Conservation (phyloP, 2,888 invertebrate species). For the Cordilura impudica region DNA sequence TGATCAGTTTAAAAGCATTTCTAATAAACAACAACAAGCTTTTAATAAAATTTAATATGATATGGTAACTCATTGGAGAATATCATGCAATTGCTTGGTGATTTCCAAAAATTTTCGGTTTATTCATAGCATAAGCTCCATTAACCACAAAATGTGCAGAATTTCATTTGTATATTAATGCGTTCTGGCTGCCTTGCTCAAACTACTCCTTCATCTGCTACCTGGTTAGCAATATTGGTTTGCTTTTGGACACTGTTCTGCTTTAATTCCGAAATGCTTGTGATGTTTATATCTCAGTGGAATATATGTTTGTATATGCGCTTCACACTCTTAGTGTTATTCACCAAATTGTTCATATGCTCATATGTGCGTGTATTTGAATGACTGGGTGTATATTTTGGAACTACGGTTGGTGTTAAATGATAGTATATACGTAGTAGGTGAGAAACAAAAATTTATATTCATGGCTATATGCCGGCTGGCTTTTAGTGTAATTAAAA, state of each 20-base stretch:
- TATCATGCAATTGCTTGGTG: conserved; percentile 9
- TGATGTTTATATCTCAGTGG: conserved; percentile 27
- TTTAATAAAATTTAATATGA: no score
- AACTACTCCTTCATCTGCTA: background rate
- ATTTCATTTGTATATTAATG: conserved; percentile 33
- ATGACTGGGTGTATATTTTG: background rate
- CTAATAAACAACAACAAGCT: no score
- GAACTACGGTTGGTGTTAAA: background rate
- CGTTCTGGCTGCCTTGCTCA: background rate
- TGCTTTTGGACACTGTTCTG: conserved; percentile 8
- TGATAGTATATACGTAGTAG: conserved; percentile 30
- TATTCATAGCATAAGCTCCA: conserved; percentile 35
- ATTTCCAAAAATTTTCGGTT: conserved; percentile 25
- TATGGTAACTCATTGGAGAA: background rate
- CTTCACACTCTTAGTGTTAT: background rate
- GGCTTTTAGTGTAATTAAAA: conserved; percentile 65
- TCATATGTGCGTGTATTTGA: conserved; percentile 18
- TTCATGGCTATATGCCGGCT: conserved; percentile 54
- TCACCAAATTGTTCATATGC: background rate
- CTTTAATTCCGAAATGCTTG: conserved; percentile 15
- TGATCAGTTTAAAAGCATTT: no score
- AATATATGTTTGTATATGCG: conserved; percentile 1
- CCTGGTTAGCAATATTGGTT: background rate
- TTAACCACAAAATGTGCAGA: conserved; percentile 45
- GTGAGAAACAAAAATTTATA: conserved; percentile 60